Evolutionary conservation across 2,888 invertebrate genomes (phyloP).

Genomic region (Trichacis sp.): DNA sequence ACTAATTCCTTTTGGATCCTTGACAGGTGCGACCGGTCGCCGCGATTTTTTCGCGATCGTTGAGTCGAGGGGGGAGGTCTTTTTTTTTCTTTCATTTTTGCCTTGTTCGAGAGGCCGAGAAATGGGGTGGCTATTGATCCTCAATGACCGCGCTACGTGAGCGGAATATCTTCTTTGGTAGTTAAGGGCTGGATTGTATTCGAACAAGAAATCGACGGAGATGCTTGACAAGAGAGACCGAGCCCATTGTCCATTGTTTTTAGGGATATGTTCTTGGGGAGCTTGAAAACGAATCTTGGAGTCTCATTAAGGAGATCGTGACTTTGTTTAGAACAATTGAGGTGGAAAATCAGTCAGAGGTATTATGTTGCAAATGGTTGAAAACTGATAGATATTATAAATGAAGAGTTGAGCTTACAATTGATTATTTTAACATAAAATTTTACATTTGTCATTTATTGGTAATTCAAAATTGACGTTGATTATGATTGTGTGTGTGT

Average conservation of each 20-base stretch:
- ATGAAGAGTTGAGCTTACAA: too few relatives aligned
- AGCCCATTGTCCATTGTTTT: slow-evolving; percentile 40
- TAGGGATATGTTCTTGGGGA: slow-evolving; percentile 22
- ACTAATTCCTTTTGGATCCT: background rate
- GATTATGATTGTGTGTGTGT: too few relatives aligned
- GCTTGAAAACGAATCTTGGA: slow-evolving; percentile 18
- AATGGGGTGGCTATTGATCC: slow-evolving; percentile 34
- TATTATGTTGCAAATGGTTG: too few relatives aligned
- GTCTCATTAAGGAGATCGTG: slow-evolving; percentile 11
- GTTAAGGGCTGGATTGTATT: slow-evolving; percentile 42
- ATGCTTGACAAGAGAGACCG: slow-evolving; percentile 28
- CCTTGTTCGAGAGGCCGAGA: slow-evolving; percentile 8
- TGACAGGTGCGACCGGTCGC: background rate
- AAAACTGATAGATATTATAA: too few relatives aligned
- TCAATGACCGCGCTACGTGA: slow-evolving; percentile 45
- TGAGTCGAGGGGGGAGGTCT: slow-evolving; percentile 4
- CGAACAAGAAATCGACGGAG: slow-evolving; percentile 21
- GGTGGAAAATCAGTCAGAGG: too few relatives aligned
- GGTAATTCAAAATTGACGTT: too few relatives aligned
- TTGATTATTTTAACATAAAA: too few relatives aligned
- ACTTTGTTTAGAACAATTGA: too few relatives aligned
- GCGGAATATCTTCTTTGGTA: slow-evolving; percentile 45
- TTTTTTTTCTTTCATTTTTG: slow-evolving; percentile 30
- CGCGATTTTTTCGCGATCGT: background rate
- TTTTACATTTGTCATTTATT: too few relatives aligned